A percentile compares a stretch with the other conserved stretches of the same genome.
Evolutionary conservation across 2,888 invertebrate genomes (phyloP).

Genomic region (Cotesia congregata): DNA sequence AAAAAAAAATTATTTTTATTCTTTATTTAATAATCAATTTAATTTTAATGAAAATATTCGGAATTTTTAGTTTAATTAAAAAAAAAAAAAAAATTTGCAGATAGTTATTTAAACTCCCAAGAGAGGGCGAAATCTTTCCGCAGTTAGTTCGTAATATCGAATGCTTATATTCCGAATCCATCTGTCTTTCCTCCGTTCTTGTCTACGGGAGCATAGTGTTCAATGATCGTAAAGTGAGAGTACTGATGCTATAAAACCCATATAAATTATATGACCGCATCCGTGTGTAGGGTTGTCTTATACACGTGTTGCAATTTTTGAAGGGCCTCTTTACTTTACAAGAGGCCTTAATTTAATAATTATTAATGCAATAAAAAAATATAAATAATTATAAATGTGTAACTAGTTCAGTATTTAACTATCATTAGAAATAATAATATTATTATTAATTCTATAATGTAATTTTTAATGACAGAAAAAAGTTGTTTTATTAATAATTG

Average conservation of each 20-base stretch:
- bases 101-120: slow-evolving; percentile 8
- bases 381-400: background rate
- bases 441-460: background rate
- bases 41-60: background rate
- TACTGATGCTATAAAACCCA: slow-evolving; percentile 86
- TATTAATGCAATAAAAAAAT: background rate
- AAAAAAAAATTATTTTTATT: background rate
- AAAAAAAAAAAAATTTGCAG: background rate
- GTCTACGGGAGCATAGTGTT: slow-evolving; percentile 89
- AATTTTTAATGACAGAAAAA: no score
- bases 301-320: slow-evolving; percentile 84
- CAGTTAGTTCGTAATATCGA: background rate
- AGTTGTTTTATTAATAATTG: background rate
- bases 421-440: background rate
- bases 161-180: slow-evolving; percentile 34
- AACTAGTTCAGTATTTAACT: background rate
- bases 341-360: slow-evolving; percentile 54
- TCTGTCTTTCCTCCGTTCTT: slow-evolving; percentile 73
- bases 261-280: slow-evolving; percentile 73
- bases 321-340: slow-evolving; percentile 79
- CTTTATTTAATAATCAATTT: background rate
- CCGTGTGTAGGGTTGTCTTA: slow-evolving; percentile 71
- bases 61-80: background rate
- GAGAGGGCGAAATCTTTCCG: slow-evolving; percentile 57
- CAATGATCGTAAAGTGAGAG: slow-evolving; percentile 89